phyloP scores from a whole-genome alignment of 2,888 invertebrate genomes.

The Drosophila macrospina region DNA sequence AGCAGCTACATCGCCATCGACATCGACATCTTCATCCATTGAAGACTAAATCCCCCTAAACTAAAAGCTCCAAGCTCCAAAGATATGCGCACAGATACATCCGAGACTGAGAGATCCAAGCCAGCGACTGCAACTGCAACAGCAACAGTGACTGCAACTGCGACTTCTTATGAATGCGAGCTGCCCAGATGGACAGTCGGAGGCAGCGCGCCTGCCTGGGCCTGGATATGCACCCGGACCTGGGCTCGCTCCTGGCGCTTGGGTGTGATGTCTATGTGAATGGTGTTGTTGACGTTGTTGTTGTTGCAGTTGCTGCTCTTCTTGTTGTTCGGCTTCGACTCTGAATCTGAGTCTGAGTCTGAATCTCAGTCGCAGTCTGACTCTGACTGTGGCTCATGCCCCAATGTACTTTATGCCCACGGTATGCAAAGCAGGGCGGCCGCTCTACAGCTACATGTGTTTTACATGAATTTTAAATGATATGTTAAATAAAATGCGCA shows the following conservation, averaged over 20 bases:
- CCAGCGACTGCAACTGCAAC: too few species aligned
- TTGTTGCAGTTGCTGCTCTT: not conserved
- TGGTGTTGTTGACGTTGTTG: slow-evolving; percentile 2
- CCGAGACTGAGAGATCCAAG: slow-evolving; percentile 15
- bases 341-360: not conserved
- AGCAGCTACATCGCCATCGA: slow-evolving; percentile 23
- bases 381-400: slow-evolving; percentile 23
- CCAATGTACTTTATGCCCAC: slow-evolving; percentile 74
- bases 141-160: too few species aligned
- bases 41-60: slow-evolving; percentile 22
- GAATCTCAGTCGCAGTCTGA: not conserved
- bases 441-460: slow-evolving; percentile 78
- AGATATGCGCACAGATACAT: slow-evolving; percentile 57
- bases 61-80: slow-evolving; percentile 38
- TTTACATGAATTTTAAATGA: slow-evolving; percentile 84
- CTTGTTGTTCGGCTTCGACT: slow-evolving; percentile 12
- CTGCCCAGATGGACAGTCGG: slow-evolving; percentile 44
- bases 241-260: slow-evolving; percentile 68
- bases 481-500: slow-evolving; percentile 83
- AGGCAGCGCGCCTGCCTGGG: slow-evolving; percentile 4
- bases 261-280: slow-evolving; percentile 65
- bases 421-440: slow-evolving; percentile 73
- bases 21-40: slow-evolving; percentile 64
- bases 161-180: slow-evolving; percentile 65
- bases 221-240: slow-evolving; percentile 24